A percentile compares a stretch with the other conserved stretches of the same genome.
phyloP scores from a whole-genome alignment of 2,888 invertebrate species.

The Scaptomyza polygonia region DNA sequence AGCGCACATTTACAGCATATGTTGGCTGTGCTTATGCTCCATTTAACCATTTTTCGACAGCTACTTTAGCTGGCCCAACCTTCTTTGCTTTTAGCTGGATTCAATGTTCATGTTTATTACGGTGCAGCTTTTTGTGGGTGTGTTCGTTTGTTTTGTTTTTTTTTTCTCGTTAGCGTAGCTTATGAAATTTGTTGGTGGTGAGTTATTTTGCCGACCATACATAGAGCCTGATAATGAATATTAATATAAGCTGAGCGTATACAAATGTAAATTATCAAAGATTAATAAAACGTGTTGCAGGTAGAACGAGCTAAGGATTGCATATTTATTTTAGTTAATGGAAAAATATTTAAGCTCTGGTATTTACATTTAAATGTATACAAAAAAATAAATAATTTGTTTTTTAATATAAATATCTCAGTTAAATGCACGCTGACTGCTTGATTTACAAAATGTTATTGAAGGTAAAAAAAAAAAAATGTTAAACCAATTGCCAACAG shows the following conservation, averaged over 20 bases:
- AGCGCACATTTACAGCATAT: constrained; percentile 51
- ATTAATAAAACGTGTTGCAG: constrained; percentile 36
- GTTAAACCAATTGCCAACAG: too few species aligned
- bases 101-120: constrained; percentile 36
- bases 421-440: background rate
- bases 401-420: background rate
- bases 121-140: constrained; percentile 15
- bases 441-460: background rate
- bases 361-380: background rate
- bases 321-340: constrained; percentile 23
- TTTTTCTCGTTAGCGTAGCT: constrained; percentile 12
- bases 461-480: background rate
- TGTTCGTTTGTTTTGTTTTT: background rate
- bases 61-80: constrained; percentile 26
- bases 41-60: constrained; percentile 44
- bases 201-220: background rate
- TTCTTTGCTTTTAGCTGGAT: constrained; percentile 20
- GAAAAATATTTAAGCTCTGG: background rate
- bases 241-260: constrained; percentile 33
- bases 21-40: constrained; percentile 41
- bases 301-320: constrained; percentile 20
- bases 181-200: constrained; percentile 29
- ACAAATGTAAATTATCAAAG: constrained; percentile 24
- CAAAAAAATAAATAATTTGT: background rate
- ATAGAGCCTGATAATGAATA: constrained; percentile 37